Evolutionary conservation across 2,113 vertebrate species (phyloP).

Genomic region (Brevimyrus niger): DNA sequence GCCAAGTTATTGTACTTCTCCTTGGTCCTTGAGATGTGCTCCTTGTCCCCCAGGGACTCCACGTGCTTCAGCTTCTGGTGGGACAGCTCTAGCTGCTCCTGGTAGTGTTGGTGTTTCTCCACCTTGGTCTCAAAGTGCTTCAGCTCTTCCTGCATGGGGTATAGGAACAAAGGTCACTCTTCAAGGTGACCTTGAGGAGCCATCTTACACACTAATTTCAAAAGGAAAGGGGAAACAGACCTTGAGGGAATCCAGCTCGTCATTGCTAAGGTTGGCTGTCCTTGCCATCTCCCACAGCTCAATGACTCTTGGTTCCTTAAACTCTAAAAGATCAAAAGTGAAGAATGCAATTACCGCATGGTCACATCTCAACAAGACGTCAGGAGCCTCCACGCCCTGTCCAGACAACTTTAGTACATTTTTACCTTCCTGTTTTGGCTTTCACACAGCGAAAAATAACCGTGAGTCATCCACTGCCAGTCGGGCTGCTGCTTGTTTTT

Average conservation of each 20-base stretch:
- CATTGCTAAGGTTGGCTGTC: constrained; percentile 74
- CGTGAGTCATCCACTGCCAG: background rate
- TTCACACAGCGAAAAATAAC: background rate
- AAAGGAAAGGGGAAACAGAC: constrained; percentile 47
- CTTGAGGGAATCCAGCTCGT: constrained; percentile 89
- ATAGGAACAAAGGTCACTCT: background rate
- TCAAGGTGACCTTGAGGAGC: background rate
- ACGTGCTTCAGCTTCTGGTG: constrained; percentile 88
- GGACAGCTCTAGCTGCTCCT: constrained; percentile 87
- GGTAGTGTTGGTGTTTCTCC: constrained; percentile 91
- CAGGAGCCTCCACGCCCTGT: background rate
- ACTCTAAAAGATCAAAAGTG: constrained; percentile 58
- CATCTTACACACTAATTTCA: background rate
- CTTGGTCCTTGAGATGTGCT: constrained; percentile 75
- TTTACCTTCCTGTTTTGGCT: background rate
- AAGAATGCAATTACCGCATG: background rate
- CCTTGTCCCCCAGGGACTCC: constrained; percentile 72
- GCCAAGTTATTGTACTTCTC: constrained; percentile 77
- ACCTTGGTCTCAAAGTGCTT: constrained; percentile 91
- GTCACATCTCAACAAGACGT: background rate
- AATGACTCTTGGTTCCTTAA: constrained; percentile 86
- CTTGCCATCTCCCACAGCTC: constrained; percentile 93
- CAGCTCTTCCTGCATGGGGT: constrained; percentile 75
- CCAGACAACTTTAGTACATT: background rate
- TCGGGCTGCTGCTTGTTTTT: background rate